phyloP scores from a whole-genome alignment of 2,888 invertebrate genomes.

The Ecliptopera silaceata region DNA sequence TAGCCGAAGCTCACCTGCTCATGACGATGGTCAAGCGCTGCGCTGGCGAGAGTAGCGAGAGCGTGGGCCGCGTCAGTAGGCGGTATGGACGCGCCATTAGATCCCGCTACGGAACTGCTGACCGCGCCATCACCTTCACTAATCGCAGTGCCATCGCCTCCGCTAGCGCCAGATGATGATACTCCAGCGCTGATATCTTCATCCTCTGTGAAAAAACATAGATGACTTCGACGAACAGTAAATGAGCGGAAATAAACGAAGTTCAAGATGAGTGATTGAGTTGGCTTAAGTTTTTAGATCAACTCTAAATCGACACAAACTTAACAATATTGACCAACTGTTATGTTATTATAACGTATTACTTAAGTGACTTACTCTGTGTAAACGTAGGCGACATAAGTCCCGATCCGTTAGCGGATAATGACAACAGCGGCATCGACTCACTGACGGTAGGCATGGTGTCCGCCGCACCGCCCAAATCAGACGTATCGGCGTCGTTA shows the following conservation, averaged over 20 bases:
- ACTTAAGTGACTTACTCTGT: slow-evolving; percentile 26
- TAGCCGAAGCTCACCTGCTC: slow-evolving; percentile 54
- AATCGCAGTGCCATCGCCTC: slow-evolving; percentile 29
- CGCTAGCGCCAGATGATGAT: slow-evolving; percentile 56
- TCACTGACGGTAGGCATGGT: slow-evolving; percentile 73
- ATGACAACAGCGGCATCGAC: slow-evolving; percentile 68
- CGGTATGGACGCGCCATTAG: slow-evolving; percentile 68
- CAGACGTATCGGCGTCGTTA: slow-evolving; percentile 76
- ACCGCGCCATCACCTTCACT: slow-evolving; percentile 57
- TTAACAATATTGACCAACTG: too few species aligned
- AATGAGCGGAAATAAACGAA: too few species aligned
- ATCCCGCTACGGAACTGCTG: slow-evolving; percentile 56
- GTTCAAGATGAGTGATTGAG: too few species aligned
- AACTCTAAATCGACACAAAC: too few species aligned
- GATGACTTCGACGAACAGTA: too few species aligned
- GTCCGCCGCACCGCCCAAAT: slow-evolving; percentile 72
- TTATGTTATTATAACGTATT: too few species aligned
- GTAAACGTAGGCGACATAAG: slow-evolving; percentile 61
- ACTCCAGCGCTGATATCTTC: slow-evolving; percentile 65
- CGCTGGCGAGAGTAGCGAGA: slow-evolving; percentile 88
- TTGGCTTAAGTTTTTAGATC: too few species aligned
- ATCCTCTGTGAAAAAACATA: slow-evolving; percentile 42
- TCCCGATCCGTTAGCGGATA: slow-evolving; percentile 70
- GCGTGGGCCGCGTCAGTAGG: slow-evolving; percentile 85
- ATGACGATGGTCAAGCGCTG: slow-evolving; percentile 83